Percentiles rank a stretch among this genome's conserved stretches.
These are phyloP conservation scores for Brienomyrus brachyistius DNA, from an alignment of 2,113 vertebrate species.

Conservation along the genomic window DNA sequence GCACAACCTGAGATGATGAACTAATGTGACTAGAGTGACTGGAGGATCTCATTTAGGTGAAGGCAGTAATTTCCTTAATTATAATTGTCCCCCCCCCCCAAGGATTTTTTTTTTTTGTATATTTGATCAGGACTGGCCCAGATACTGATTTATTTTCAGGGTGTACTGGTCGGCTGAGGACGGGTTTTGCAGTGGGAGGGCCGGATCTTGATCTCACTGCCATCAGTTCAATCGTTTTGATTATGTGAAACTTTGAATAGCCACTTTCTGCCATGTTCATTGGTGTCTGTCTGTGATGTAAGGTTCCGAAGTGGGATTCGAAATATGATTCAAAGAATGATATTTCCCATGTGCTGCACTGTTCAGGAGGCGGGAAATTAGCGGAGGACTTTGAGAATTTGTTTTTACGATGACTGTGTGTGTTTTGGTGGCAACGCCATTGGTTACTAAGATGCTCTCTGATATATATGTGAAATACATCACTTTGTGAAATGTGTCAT, in stretches of 20 bases:
- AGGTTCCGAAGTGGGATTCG: not conserved
- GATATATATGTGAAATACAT: not conserved
- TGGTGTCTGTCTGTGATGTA: not conserved
- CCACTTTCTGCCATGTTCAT: not conserved
- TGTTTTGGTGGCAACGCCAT: not conserved
- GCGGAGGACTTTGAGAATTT: not conserved
- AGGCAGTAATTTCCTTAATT: constrained; percentile 29
- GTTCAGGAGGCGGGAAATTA: not conserved
- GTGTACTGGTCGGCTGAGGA: constrained; percentile 6
- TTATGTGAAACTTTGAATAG: not conserved
- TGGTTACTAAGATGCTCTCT: not conserved
- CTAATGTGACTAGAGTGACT: not conserved
- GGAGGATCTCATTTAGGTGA: constrained; percentile 25
- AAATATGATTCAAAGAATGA: not conserved
- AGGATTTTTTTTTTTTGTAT: not conserved
- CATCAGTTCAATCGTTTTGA: not conserved
- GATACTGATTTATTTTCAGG: constrained; percentile 20
- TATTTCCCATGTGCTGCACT: not conserved
- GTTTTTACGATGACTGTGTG: not conserved
- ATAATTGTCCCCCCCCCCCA: constrained; percentile 12
- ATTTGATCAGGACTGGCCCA: constrained; percentile 24
- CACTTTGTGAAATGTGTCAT: not conserved
- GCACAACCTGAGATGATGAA: constrained; percentile 7
- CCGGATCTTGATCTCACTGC: not conserved
- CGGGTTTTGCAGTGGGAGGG: not conserved